Percentiles rank a stretch among this genome's conserved stretches.
Conservation (phyloP, 2,113 vertebrate species). For the Dasyornis broadbenti region DNA sequence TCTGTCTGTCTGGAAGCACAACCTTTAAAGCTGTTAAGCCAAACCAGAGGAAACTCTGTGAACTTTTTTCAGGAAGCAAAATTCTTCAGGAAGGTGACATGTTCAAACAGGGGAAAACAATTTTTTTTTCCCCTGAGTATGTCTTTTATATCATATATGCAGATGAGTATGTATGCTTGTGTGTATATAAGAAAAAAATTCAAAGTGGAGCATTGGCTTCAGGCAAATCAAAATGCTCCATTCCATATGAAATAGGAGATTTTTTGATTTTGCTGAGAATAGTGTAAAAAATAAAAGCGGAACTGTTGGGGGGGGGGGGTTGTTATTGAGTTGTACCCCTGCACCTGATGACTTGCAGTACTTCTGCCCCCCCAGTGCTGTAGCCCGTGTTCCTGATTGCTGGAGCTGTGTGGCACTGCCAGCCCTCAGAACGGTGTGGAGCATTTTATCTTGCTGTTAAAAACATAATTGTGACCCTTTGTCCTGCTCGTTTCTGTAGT, state of each 20-base stretch:
- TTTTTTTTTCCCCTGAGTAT: background rate
- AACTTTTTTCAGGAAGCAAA: background rate
- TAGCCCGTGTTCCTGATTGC: background rate
- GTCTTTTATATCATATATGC: background rate
- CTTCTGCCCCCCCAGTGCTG: background rate
- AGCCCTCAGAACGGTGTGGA: background rate
- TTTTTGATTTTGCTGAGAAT: background rate
- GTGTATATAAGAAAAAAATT: background rate
- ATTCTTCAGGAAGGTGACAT: background rate
- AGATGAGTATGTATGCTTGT: background rate
- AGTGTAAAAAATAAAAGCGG: background rate
- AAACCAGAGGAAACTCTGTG: background rate
- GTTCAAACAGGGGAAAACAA: background rate
- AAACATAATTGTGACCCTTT: background rate
- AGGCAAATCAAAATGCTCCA: background rate
- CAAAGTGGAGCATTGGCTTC: background rate
- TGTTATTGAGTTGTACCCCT: background rate
- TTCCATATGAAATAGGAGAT: background rate
- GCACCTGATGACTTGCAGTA: fast-evolving
- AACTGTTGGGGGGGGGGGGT: no score
- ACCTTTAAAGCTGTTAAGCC: background rate
- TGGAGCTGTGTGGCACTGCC: background rate
- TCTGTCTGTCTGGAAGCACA: background rate
- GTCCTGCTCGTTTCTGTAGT: background rate
- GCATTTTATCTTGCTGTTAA: background rate